Conservation (phyloP, 2,888 invertebrate genomes). For the Acrobasis suavella region DNA sequence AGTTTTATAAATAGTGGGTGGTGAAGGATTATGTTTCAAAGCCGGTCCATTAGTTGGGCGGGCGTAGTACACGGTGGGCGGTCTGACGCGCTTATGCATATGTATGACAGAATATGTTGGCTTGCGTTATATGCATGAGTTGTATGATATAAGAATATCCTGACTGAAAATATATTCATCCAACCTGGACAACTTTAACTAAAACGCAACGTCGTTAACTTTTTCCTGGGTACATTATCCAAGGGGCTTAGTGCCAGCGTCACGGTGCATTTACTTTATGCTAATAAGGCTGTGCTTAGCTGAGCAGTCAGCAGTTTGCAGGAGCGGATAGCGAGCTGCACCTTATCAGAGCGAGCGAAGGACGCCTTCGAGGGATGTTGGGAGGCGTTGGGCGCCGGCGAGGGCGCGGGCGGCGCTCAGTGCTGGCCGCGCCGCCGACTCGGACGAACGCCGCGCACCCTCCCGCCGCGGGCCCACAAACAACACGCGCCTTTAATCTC, state of each 20-base stretch:
- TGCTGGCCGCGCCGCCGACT: conserved; percentile 69
- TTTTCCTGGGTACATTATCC: conserved; percentile 37
- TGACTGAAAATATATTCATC: neutral
- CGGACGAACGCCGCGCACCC: conserved; percentile 61
- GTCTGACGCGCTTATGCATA: conserved; percentile 16
- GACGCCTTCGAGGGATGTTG: conserved; percentile 52
- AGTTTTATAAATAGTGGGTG: conserved; percentile 43
- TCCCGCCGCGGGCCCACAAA: conserved; percentile 33
- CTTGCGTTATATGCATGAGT: neutral
- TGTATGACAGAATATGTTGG: conserved; percentile 15
- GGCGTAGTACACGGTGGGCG: conserved; percentile 21
- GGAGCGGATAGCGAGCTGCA: conserved; percentile 54
- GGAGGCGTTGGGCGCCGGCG: conserved; percentile 51
- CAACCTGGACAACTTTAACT: conserved; percentile 37
- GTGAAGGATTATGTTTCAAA: conserved; percentile 55
- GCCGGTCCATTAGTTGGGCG: conserved; percentile 47
- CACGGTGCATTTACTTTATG: conserved; percentile 73
- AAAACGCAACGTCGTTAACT: conserved; percentile 34
- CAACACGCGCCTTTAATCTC: conserved; percentile 57
- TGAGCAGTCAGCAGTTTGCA: conserved; percentile 66
- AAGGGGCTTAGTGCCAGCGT: conserved; percentile 37
- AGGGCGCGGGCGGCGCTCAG: conserved; percentile 49
- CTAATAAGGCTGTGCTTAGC: conserved; percentile 67
- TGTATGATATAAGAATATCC: neutral
- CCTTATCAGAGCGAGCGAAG: conserved; percentile 61